Base-by-base conservation (phyloP, 1,140 invertebrate species). In the Drosophila lacertosa region DNA sequence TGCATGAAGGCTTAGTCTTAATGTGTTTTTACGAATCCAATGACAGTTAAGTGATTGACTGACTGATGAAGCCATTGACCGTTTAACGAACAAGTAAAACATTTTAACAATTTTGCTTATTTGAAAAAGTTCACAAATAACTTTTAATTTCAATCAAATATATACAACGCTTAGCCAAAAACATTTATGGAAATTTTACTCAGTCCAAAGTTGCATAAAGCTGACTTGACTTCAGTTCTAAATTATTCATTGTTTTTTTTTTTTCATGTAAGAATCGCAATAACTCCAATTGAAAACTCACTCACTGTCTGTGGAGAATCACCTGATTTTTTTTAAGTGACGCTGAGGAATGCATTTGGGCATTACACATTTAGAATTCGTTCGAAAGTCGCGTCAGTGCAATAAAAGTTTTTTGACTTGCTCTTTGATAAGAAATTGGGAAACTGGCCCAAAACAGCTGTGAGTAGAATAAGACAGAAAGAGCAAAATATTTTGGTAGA, bases 361-460 rank as follows among this genome's bases (percentile, higher is more conserved):
- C 15, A 26, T 18, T 26, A 47, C 37, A 32, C 16, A 35, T 35
- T 47, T 24, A 6, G 9, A 24, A 22, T 45, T 59, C 9, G 4
- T 24, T 57, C 15, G 9, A 32, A 42, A 63, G 24, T 13, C 13
- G 10, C 6, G 11, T 11, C 11, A 26, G 11, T 45, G 50, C 59
- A 65, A 33, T 65, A 26, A 51, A 51, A 35, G 7, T 44, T 71
- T 58, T 66, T 66, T 22, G 32, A 32, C 13, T 53, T 66, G 26
- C 22, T 37, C 20, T 45, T 26, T 60, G 69, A 72, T 72, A 72
- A 72, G 69, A 47, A 39, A 45, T 42, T 39, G 24, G 51, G 26
- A 29, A 59, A 48, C 53, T 59, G 22, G 7, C 16, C 20, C 40
- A 67, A 64, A 72, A 72, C 69, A 72, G 69, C 69, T 72, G 69